Base-by-base conservation (phyloP, 2,797 vertebrate species). In the Oreortyx pictus region DNA sequence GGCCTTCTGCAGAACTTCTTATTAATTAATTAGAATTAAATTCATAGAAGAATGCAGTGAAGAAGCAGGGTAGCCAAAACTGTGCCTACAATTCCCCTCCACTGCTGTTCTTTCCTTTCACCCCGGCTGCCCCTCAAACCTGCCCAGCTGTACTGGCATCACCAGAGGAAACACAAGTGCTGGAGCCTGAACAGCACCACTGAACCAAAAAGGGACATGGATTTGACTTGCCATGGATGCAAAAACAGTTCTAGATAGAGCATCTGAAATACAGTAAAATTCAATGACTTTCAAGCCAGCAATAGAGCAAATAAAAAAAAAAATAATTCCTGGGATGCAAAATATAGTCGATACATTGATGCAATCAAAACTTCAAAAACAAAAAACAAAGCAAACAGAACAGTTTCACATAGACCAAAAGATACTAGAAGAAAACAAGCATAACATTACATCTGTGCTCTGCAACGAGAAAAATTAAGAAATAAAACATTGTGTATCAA, bases 281-380 rank as follows among this genome's bases (percentile, higher is more conserved):
- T 22, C 27, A 49, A 7, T 9, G 3, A 39, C 20, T 77, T 66
- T 3, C 12, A n/a, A 14, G 29, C 6, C 2, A 65, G 22, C 6
- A 77, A 46, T 43, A 43, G 0, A 59, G 8, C 1, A 27, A 54
- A 41, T 25, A 11, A 16, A 6, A n/a, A 16, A 6, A n/a, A 5
- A 27, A 1, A 7, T 1, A 20, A 2, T 31, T 10, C 4, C 37
- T 65, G 27, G 6, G 23, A 2, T 49, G 18, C 41, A 41, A 27
- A 59, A 33, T 33, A 20, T 27, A 33, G 19, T 25, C 43, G 44
- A 4, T 11, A 5, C 18, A 41, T 9, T 43, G 35, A 4, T 9
- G 5, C 18, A 37, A 44, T 12, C 14, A 82, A 57, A 61, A 47
- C 5, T 8, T 20, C 2, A 1, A 7, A 35, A 8, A 14, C 15